These are phyloP conservation scores for Delichon dasypus DNA, from an alignment of 2,797 vertebrate genomes.

Conservation along the genomic window DNA sequence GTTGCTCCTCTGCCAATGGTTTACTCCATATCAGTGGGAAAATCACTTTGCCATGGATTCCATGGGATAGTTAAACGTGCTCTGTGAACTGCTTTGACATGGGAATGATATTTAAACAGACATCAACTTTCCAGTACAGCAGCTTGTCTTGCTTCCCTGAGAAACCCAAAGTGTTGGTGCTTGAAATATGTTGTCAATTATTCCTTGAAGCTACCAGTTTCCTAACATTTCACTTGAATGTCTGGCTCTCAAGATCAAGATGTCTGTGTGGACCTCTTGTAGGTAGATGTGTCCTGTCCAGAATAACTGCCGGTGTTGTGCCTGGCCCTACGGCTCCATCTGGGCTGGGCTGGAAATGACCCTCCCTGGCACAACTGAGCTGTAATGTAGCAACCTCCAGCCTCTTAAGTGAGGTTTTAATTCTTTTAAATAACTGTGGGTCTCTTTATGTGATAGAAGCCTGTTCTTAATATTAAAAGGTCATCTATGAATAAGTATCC, in stretches of 20 bases:
- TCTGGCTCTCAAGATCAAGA: background rate
- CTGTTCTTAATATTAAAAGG: background rate
- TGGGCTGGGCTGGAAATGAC: background rate
- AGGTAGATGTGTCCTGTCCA: background rate
- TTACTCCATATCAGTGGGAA: background rate
- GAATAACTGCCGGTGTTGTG: background rate
- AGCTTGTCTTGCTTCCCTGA: background rate
- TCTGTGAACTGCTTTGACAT: background rate
- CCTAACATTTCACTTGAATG: background rate
- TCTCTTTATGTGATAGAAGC: background rate
- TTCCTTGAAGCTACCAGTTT: background rate
- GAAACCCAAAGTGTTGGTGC: background rate
- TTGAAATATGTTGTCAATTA: background rate
- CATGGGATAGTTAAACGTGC: background rate
- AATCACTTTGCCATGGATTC: background rate
- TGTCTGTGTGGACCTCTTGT: background rate
- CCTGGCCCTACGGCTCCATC: background rate
- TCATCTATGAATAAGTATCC: background rate
- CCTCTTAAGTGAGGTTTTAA: background rate
- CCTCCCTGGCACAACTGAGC: background rate
- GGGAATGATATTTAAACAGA: background rate
- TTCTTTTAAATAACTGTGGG: background rate
- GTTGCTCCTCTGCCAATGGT: background rate
- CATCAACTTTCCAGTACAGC: background rate
- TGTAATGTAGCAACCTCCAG: background rate